Evolutionary conservation across 1,140 invertebrate genomes (phyloP), one percentile per base, ranked within the genome.

Genomic region (Psilanteris sp.): DNA sequence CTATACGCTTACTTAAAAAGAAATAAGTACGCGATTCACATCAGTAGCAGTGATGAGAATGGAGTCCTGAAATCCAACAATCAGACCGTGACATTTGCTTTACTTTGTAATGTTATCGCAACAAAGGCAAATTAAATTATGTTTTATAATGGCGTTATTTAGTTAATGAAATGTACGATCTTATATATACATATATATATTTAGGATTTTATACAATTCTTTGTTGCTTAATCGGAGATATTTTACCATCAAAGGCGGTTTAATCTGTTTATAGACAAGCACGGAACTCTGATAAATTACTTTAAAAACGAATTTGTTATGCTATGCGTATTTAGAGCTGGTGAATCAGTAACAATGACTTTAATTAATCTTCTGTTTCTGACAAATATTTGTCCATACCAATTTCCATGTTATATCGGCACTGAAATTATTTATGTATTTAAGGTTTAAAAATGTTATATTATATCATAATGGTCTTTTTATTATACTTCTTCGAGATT

Each of bases 91-190:
- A 29, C 55, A 61, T 71, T 71, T 71, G 36, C 29, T 52, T 44
- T 70, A 54, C 57, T 59, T 64, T 64, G 68, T 73, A 43, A 8
- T 72, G 9, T 4, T 34, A 22, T 4, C 22, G 41, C 57, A 43
- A 71, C 55, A 71, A 71, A 71, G 46, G 34, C 31, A 57, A 73
- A 73, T 57, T 43, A 64, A 72, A 72, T 72, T 72, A 57, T 57
- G 39, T 55, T 61, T 34, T 37, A 61, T 72, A 64, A 72, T 55
- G 48, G 13, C 39, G 32, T 71, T 71, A 71, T 71, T 62, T 44
- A 32, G 57, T 39, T 62, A 61, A 62, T 50, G 48, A 72, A 72
- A 72, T 39, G 41, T 31, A 46, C 18, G 41, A 34, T 44, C 50
- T 22, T 50, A 41, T 61, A 62, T 46, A 64, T 72, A 55, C n/a